Evolutionary conservation across 2,888 invertebrate species (phyloP), one percentile per base, ranked within the genome.

Genomic region (Cryptus armator): DNA sequence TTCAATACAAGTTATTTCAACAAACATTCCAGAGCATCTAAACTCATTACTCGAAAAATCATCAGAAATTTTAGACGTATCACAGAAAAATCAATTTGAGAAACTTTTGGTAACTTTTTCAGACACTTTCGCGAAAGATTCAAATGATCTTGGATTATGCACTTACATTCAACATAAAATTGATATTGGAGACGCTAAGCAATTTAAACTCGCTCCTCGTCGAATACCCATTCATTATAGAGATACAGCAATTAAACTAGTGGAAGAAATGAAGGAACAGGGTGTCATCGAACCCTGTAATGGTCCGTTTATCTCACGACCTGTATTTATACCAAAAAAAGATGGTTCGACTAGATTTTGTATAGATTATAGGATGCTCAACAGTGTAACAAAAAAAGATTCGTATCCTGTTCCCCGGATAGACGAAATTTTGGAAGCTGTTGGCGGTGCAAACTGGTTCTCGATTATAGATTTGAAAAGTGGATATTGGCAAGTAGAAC

Each of bases 311-410:
- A 14, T 32, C 32, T 78, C 70, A 7, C 62, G 43, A 6, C 68
- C 78, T 0, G 62, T 62, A 0, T 68, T 59, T 48, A 70, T 59
- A 4, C 46, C 9, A n/a, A 48, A 78, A 70, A 70, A 48, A 37
- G 46, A 70, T 4, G 37, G 32, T 0, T 77, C 77, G 0, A 77
- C 14, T 46, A 16, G 77, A 59, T 77, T 68, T 46, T 77, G 77
- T 16, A 68, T 59, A 5, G 59, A 56, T 59, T 44, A 77, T 77
- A n/a, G 77, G n/a, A 1, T 29, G 3, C 46, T 77, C 4, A 68
- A 77, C 10, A 53, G 16, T 19, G n/a, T 77, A 29, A 77, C 77
- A 0, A 77, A 68, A 32, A 77, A 77, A 59, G 56, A 77, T 68
- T 77, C 77, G 0, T 77, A 68, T 14, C 68, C 68, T 16, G 59